Evolutionary conservation across 2,888 invertebrate genomes (phyloP).

Genomic region (Drosophila anomelani): DNA sequence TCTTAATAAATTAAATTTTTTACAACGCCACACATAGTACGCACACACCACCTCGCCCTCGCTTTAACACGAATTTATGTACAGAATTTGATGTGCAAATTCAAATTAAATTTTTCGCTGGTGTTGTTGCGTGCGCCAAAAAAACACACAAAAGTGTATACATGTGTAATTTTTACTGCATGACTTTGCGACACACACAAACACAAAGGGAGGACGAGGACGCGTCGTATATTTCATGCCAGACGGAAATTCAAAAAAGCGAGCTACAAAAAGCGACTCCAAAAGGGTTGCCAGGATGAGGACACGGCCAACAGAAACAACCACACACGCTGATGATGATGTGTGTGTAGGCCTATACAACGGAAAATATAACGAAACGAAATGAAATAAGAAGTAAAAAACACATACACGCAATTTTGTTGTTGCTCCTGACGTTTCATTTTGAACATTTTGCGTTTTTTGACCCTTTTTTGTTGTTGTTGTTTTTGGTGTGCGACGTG

Average conservation of each 20-base stretch:
- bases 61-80: constrained; percentile 67
- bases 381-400: constrained; percentile 20
- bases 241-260: constrained; percentile 63
- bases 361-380: background rate
- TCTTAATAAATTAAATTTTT: constrained; percentile 52
- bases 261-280: constrained; percentile 48
- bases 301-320: background rate
- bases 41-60: constrained; percentile 20
- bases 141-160: constrained; percentile 23
- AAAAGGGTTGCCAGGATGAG: constrained; percentile 62
- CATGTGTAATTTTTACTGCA: constrained; percentile 51
- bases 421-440: constrained; percentile 64
- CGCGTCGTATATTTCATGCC: constrained; percentile 64
- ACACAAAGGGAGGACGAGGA: constrained; percentile 50
- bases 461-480: constrained; percentile 52
- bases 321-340: constrained; percentile 37
- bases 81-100: constrained; percentile 72
- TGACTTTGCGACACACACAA: constrained; percentile 46
- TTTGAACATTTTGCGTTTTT: constrained; percentile 52
- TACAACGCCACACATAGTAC: constrained; percentile 23
- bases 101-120: constrained; percentile 73
- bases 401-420: constrained; percentile 65
- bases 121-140: constrained; percentile 41
- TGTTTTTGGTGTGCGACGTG: background rate
- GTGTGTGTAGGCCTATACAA: constrained; percentile 41